Base-by-base conservation (phyloP, 2,888 invertebrate species). In the Stramonita haemastoma region DNA sequence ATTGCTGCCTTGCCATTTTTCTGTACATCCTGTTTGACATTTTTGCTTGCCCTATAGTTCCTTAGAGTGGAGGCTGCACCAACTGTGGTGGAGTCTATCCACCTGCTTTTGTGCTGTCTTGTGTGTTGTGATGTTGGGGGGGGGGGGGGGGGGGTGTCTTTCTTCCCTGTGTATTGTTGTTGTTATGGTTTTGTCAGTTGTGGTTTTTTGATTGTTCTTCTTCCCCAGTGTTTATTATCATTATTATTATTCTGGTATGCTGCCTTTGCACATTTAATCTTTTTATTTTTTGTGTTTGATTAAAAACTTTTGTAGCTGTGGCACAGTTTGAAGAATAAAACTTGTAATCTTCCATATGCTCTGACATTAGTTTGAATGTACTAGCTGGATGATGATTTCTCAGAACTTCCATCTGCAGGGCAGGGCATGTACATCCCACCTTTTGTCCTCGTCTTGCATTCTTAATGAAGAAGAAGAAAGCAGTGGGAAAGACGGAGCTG, bases 221-320 rank as follows among this genome's bases (percentile, higher is more conserved):
- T 83, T 34, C 87, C 87, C 87, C 87, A 83, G 11, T 83, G 46
- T 46, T 46, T 46, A 46, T 46, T 46, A 46, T 46, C 46, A 46
- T 46, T 46, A 46, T 79, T 66, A 86, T 86, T 87, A 83, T 46
- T 89, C 70, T 89, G 85, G 85, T 89, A 89, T 89, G 89, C 89
- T 77, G 89, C 89, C 89, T 89, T 85, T 85, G 85, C 89, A 89
- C 89, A 73, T 89, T 89, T 89, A 89, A 89, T 89, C 89, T 89
- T 89, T 77, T 79, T 73, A n/a, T 73, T 26, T 79, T 73, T 26
- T 79, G 73, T 84, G 83, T 89, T 89, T 32, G 81, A 88, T 88
- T 89, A 84, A 83, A 46, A 46, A 89, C 84, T 89, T n/a, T 89
- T 89, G 84, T 89, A 89, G 89, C 84, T 85, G 85, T 89, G 89